phyloP scores from a whole-genome alignment of 2,888 invertebrate species.

The Drosophila planitibia region DNA sequence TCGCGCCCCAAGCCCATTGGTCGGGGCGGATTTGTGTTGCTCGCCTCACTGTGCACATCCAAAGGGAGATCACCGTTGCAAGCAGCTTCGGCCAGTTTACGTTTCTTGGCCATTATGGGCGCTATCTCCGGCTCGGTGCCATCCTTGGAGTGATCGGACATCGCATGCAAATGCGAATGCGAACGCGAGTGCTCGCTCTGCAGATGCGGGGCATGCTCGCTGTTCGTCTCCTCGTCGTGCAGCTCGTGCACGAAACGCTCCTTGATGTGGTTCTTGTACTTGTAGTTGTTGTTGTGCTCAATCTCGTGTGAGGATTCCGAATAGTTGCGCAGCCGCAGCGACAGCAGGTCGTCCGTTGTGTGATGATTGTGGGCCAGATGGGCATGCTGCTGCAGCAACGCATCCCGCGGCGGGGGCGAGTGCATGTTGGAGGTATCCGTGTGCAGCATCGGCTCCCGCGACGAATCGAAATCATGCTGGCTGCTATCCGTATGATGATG shows the following conservation, averaged over 20 bases:
- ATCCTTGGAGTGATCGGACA: constrained; percentile 84
- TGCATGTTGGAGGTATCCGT: constrained; percentile 84
- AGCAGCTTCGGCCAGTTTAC: constrained; percentile 79
- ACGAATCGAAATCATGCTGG: constrained; percentile 85
- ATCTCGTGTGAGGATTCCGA: constrained; percentile 85
- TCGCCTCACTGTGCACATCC: constrained; percentile 55
- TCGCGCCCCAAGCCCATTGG: constrained; percentile 57
- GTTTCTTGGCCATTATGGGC: constrained; percentile 83
- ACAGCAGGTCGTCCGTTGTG: constrained; percentile 79
- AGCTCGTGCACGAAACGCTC: constrained; percentile 90
- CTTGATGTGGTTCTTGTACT: constrained; percentile 97
- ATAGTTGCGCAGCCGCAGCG: constrained; percentile 84
- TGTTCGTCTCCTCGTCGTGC: constrained; percentile 84
- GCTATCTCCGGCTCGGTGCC: constrained; percentile 84
- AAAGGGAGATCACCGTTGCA: constrained; percentile 53
- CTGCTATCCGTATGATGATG: constrained; percentile 85
- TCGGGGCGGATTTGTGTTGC: constrained; percentile 39
- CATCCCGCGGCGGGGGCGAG: constrained; percentile 81
- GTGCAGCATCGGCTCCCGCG: constrained; percentile 82
- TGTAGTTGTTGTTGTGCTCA: constrained; percentile 89
- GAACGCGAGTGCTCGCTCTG: constrained; percentile 83
- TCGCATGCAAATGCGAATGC: constrained; percentile 81
- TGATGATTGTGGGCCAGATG: constrained; percentile 73
- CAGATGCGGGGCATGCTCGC: constrained; percentile 84
- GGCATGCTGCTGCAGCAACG: constrained; percentile 67